These are phyloP conservation scores for Kuschelorhynchus macadamiae DNA, from an alignment of 2,888 invertebrate genomes.

Conservation along the genomic window DNA sequence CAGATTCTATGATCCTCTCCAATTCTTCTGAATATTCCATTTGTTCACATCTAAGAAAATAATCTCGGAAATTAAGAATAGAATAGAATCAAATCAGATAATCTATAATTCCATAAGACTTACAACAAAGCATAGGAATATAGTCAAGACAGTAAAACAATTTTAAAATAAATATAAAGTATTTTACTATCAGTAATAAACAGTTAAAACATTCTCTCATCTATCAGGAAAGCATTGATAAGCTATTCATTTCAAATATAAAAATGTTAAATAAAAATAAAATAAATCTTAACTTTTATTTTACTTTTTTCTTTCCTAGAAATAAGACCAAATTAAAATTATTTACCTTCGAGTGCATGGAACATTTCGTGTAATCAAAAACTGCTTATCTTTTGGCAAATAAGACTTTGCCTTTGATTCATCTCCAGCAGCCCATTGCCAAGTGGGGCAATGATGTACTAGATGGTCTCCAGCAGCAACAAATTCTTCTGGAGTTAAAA, in stretches of 20 bases:
- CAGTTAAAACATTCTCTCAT: no score
- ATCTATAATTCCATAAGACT: background rate
- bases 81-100: background rate
- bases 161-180: no score
- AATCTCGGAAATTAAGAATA: background rate
- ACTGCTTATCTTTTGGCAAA: slow-evolving; percentile 96
- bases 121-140: no score
- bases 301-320: no score
- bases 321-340: no score
- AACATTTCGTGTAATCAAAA: slow-evolving; percentile 96
- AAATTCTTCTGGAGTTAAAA: slow-evolving; percentile 99
- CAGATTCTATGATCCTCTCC: slow-evolving; percentile 91
- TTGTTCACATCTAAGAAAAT: slow-evolving; percentile 81
- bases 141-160: no score
- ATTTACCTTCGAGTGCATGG: slow-evolving; percentile 87
- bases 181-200: no score
- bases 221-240: no score
- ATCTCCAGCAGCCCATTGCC: slow-evolving; percentile 98
- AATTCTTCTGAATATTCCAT: slow-evolving; percentile 93
- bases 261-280: no score
- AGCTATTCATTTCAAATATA: no score
- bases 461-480: slow-evolving; percentile 98
- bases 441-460: slow-evolving; percentile 99
- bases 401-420: slow-evolving; percentile 90
- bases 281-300: no score